phyloP scores from a whole-genome alignment of 2,888 invertebrate species.

The Antheraea yamamai region DNA sequence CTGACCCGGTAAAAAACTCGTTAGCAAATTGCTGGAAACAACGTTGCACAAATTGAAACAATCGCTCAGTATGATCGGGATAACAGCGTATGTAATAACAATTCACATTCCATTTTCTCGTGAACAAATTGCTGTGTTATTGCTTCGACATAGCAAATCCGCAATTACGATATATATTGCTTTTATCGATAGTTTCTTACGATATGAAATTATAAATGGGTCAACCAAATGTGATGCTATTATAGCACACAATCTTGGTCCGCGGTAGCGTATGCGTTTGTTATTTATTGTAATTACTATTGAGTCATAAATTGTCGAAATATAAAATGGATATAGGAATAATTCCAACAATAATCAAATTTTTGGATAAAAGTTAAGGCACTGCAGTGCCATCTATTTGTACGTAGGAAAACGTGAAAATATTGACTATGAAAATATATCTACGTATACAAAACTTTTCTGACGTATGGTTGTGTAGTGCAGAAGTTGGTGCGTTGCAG shows the following conservation, averaged over 20 bases:
- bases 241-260: background rate
- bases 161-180: slow-evolving; percentile 21
- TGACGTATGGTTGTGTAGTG: too few relatives aligned
- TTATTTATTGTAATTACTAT: too few relatives aligned
- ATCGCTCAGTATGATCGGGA: slow-evolving; percentile 32
- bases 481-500: too few relatives aligned
- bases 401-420: too few relatives aligned
- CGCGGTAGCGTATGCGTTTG: too few relatives aligned
- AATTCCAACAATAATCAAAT: too few relatives aligned
- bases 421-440: too few relatives aligned
- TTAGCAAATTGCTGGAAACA: slow-evolving; percentile 19
- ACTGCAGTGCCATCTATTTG: too few relatives aligned
- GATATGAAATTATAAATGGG: slow-evolving; percentile 1
- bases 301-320: too few relatives aligned
- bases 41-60: slow-evolving; percentile 31
- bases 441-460: too few relatives aligned
- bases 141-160: slow-evolving; percentile 39
- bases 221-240: background rate
- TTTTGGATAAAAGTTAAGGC: too few relatives aligned
- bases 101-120: slow-evolving; percentile 52
- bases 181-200: slow-evolving; percentile 13
- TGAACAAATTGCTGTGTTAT: slow-evolving; percentile 45
- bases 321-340: too few relatives aligned
- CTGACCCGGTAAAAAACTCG: background rate
- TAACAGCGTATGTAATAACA: slow-evolving; percentile 50